Base-by-base conservation (phyloP, 2,888 invertebrate genomes). In the Didymodactylos carnosus region DNA sequence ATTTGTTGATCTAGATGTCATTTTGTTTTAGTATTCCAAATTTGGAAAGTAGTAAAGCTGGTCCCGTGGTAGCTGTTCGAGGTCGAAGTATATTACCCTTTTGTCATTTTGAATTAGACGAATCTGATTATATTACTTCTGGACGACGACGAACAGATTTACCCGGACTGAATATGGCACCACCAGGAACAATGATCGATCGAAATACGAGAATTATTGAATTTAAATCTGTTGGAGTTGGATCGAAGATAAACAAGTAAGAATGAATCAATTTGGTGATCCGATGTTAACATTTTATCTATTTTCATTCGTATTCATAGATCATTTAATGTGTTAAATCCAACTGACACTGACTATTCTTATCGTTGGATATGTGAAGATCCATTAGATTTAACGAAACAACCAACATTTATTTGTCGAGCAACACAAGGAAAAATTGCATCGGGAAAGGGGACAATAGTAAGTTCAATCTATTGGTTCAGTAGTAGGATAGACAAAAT, bases 51-150 rank as follows among this genome's bases (percentile, higher is more conserved):
- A 78, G 77, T 11, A 78, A 78, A 35, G 79, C 79, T 43, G 80
- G 80, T 1, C 83, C 81, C 40, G 79, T 79, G 39, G 76, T 83
- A 43, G 78, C 78, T 13, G 81, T 89, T 51, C 82, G 80, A 62
- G 89, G 86, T 0, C 86, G 86, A 78, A 88, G 89, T 76, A 78
- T 88, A 72, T 84, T 89, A 76, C 89, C 89, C 0, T 87, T 87
- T 78, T 89, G 88, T 78, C 89, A 89, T 80, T 87, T 90, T 78
- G 88, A 89, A 77, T 83, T 89, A 69, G 87, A 87, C 76, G 87
- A 87, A 75, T 88, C 87, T 71, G 87, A 88, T 81, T 88, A 88
- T 80, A 79, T 88, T 46, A 62, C 78, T 27, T 78, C 79, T 70
- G 81, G 81, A 25, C 79, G 81, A 14, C 78, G 83, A 14, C 80